These are phyloP conservation scores for Sphaeramia orbicularis DNA, from an alignment of 2,797 vertebrate species.

Conservation along the genomic window DNA sequence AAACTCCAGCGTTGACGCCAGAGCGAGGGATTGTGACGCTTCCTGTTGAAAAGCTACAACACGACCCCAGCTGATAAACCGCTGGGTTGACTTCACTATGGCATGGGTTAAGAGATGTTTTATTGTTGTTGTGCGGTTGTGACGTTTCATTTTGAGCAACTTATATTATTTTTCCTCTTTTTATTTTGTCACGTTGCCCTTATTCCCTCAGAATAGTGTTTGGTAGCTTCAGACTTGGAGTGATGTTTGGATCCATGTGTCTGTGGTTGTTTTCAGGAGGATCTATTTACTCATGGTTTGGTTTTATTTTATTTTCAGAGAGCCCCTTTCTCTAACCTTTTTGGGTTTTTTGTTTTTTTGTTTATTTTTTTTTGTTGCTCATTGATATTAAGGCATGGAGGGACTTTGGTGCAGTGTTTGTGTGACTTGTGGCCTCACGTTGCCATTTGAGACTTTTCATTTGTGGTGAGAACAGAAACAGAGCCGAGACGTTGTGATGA, in stretches of 20 bases:
- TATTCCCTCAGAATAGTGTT: not conserved
- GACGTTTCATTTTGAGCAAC: slow-evolving; percentile 74
- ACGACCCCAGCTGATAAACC: not conserved
- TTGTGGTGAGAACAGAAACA: slow-evolving; percentile 73
- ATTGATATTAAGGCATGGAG: slow-evolving; percentile 54
- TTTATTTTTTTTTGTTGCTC: slow-evolving; percentile 67
- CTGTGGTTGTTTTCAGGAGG: too few relatives aligned
- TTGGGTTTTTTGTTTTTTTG: slow-evolving; percentile 11
- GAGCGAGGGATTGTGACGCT: slow-evolving; percentile 58
- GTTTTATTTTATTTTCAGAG: slow-evolving; percentile 17
- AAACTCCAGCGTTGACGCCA: slow-evolving; percentile 69
- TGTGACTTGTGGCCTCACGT: slow-evolving; percentile 60
- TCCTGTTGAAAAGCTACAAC: slow-evolving; percentile 36
- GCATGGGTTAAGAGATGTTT: slow-evolving; percentile 79
- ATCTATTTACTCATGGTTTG: slow-evolving; percentile 10
- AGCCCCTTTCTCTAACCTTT: not conserved
- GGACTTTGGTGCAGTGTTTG: slow-evolving; percentile 68
- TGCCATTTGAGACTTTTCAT: slow-evolving; percentile 64
- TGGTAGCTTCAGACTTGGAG: too few relatives aligned
- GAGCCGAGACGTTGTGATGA: slow-evolving; percentile 36
- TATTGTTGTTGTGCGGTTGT: slow-evolving; percentile 71
- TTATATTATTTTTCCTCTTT: slow-evolving; percentile 7
- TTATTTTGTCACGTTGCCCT: slow-evolving; percentile 5
- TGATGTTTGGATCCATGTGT: too few relatives aligned
- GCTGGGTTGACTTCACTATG: slow-evolving; percentile 49